These are phyloP conservation scores for Trogon melanurus DNA, from an alignment of 2,113 vertebrate genomes.

Conservation along the genomic window DNA sequence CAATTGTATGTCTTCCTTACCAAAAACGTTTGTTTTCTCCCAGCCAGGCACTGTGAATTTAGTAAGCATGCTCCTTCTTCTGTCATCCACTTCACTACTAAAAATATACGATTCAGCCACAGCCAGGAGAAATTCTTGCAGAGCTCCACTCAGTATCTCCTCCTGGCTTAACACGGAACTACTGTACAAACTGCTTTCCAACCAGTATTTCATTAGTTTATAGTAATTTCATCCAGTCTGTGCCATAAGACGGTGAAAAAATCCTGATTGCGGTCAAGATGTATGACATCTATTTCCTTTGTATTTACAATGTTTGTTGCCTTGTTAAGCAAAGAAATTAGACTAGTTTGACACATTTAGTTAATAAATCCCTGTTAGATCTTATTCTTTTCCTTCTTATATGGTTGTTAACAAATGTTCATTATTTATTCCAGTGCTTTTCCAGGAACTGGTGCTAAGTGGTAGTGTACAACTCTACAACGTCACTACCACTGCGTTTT, in stretches of 20 bases:
- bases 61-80: neutral
- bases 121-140: neutral
- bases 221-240: neutral
- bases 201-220: neutral
- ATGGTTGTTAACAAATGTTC: neutral
- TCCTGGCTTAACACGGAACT: neutral
- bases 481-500: neutral
- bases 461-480: neutral
- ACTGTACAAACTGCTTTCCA: neutral
- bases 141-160: neutral
- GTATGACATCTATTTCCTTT: neutral
- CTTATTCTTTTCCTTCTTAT: neutral
- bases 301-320: neutral
- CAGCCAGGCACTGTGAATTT: neutral
- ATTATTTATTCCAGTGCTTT: slow-evolving; percentile 1
- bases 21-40: neutral
- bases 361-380: neutral
- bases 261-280: neutral
- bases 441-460: neutral
- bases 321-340: slow-evolving; percentile 8
- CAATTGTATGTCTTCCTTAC: neutral
- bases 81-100: neutral
- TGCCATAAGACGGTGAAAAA: neutral
- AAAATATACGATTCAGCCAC: neutral
- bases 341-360: neutral